A percentile compares a stretch with the other conserved stretches of the same genome.
These are phyloP conservation scores for Prochilodus magdalenae DNA, from an alignment of 2,113 vertebrate species.

Conservation along the genomic window DNA sequence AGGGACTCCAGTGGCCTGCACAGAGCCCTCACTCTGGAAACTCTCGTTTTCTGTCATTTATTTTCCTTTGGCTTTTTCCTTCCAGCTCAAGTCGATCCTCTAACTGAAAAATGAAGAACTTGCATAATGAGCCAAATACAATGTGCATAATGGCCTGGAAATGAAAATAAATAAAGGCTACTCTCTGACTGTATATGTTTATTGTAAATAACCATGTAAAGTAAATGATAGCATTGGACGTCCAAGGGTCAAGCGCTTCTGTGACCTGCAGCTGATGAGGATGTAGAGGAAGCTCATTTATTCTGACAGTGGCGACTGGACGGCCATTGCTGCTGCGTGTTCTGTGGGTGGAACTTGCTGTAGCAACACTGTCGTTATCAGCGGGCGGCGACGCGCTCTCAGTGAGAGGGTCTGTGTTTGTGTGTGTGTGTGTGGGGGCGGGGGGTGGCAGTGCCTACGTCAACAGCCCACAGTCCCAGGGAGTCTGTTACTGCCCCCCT, in stretches of 20 bases:
- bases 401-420: not conserved
- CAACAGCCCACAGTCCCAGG: not conserved
- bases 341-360: not conserved
- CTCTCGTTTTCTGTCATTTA: too few species aligned
- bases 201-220: too few species aligned
- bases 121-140: too few species aligned
- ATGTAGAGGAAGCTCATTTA: not conserved
- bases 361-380: not conserved
- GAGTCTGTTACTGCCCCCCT: constrained; percentile 39
- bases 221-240: too few species aligned
- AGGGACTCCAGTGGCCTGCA: too few species aligned
- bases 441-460: constrained; percentile 2
- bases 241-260: not conserved
- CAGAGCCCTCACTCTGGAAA: too few species aligned
- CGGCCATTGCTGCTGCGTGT: not conserved
- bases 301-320: not conserved
- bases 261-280: not conserved
- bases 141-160: too few species aligned
- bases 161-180: too few species aligned
- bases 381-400: not conserved
- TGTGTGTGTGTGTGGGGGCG: not conserved
- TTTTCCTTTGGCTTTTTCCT: too few species aligned
- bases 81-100: too few species aligned
- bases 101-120: too few species aligned
- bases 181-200: too few species aligned